Evolutionary conservation across 2,113 vertebrate species (phyloP).

Genomic region (Muntiacus reevesi): DNA sequence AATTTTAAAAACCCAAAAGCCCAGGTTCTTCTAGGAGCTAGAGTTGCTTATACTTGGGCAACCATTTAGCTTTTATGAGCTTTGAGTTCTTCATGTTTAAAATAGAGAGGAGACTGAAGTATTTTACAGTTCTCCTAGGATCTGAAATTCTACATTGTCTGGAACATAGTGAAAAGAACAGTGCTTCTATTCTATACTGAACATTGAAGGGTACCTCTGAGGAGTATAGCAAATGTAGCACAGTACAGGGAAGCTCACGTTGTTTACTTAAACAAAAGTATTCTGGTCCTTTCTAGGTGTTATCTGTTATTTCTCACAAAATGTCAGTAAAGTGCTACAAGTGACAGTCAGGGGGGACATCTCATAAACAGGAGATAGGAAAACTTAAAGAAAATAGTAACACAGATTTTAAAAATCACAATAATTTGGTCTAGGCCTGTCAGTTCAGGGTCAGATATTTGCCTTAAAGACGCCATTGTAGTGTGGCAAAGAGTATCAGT

Average conservation of each 20-base stretch:
- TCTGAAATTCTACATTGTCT: neutral
- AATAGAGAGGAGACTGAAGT: neutral
- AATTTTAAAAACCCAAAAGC: neutral
- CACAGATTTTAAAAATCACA: neutral
- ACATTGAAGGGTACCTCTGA: neutral
- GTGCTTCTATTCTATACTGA: neutral
- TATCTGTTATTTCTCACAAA: neutral
- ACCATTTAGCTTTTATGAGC: neutral
- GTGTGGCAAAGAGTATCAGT: neutral
- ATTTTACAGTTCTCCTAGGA: neutral
- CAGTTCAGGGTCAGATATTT: neutral
- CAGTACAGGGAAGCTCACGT: neutral
- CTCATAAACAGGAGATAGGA: neutral
- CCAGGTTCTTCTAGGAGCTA: neutral
- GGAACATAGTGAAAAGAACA: conserved; percentile 21
- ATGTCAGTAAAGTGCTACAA: neutral
- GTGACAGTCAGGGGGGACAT: neutral
- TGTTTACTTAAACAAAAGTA: neutral
- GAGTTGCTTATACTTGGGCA: neutral
- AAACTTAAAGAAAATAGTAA: neutral
- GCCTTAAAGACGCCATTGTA: neutral
- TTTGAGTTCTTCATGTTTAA: conserved; percentile 27
- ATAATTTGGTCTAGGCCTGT: neutral
- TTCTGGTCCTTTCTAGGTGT: neutral
- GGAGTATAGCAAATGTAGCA: neutral